Evolutionary conservation across 2,888 invertebrate genomes (phyloP).

Genomic region (Tenodera sinensis): DNA sequence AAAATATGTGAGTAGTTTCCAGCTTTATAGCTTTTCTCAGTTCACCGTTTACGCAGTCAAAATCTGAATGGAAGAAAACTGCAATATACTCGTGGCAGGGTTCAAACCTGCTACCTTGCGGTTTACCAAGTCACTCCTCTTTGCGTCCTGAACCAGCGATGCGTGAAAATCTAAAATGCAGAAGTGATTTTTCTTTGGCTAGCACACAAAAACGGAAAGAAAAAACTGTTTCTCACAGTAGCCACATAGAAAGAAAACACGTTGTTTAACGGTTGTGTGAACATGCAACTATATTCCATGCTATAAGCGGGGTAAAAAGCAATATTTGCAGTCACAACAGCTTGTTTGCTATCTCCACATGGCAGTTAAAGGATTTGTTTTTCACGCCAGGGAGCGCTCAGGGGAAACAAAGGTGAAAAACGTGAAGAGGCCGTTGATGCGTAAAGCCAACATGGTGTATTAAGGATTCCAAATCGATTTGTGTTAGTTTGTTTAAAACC

Average conservation of each 20-base stretch:
- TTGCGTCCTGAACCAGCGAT: neutral
- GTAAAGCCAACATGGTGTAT: neutral
- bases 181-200: neutral
- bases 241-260: neutral
- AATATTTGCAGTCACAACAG: neutral
- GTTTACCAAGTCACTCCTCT: neutral
- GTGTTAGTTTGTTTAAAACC: neutral
- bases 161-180: neutral
- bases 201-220: neutral
- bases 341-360: neutral
- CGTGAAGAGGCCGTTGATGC: neutral
- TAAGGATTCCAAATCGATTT: neutral
- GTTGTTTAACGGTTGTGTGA: neutral
- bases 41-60: too few relatives aligned
- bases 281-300: neutral
- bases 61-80: too few relatives aligned
- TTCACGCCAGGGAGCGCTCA: neutral
- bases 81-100: neutral
- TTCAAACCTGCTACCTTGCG: neutral
- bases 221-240: neutral
- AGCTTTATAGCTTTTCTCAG: too few relatives aligned
- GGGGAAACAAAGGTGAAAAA: neutral
- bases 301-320: neutral
- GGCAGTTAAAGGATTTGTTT: neutral
- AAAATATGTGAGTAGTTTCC: too few relatives aligned